Conservation (phyloP, 1,140 invertebrate species). For the Lasioglossum albipes region DNA sequence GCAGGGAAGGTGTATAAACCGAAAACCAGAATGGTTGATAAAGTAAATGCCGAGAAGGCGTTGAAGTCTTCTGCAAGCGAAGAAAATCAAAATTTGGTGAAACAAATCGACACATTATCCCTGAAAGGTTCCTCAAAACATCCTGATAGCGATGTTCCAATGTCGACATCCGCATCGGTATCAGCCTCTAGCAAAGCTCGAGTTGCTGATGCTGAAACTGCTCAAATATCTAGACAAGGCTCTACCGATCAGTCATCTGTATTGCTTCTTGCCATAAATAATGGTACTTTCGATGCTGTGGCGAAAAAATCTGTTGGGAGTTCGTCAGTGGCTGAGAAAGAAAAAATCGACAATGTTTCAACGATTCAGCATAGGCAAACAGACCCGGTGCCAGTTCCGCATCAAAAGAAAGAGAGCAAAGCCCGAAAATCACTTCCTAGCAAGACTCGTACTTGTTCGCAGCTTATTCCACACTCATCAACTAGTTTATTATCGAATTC, state of each 20-base stretch:
- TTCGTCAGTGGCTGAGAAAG: slow-evolving; percentile 1
- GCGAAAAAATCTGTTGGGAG: slow-evolving; percentile 7
- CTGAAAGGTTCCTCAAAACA: background rate
- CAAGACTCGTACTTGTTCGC: slow-evolving; percentile 53
- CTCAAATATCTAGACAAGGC: background rate
- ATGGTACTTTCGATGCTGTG: background rate
- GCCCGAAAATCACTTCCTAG: slow-evolving; percentile 73
- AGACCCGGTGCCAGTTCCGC: background rate
- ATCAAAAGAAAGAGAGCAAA: slow-evolving; percentile 62
- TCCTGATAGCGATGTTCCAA: background rate
- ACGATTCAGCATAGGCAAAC: background rate
- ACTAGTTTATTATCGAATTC: slow-evolving; percentile 22
- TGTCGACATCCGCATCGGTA: too few species aligned
- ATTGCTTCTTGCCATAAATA: slow-evolving; percentile 22
- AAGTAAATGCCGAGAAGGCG: slow-evolving; percentile 64
- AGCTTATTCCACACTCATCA: slow-evolving; percentile 14
- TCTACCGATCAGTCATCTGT: slow-evolving; percentile 15
- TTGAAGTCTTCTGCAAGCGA: slow-evolving; percentile 36
- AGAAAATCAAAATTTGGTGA: slow-evolving; percentile 3
- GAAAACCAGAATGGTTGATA: slow-evolving; percentile 64
- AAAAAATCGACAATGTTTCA: background rate
- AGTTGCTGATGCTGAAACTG: background rate
- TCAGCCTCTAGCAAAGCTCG: background rate
- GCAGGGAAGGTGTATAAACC: slow-evolving; percentile 61
- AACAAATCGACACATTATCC: background rate